Conservation (phyloP, 2,113 vertebrate genomes). For the Probosciger aterrimus region DNA sequence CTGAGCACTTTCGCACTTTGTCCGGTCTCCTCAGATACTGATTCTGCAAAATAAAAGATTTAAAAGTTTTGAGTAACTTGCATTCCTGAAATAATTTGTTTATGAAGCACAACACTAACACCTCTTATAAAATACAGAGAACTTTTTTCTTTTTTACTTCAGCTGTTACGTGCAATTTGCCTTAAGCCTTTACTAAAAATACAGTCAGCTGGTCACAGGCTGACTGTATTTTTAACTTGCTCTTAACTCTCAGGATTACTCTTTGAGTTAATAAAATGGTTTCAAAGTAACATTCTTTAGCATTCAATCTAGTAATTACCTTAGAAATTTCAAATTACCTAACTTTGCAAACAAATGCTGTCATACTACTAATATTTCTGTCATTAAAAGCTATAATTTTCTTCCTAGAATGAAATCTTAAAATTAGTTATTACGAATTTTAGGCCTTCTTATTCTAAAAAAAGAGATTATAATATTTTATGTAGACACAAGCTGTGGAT, state of each 20-base stretch:
- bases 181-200: background rate
- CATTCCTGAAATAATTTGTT: background rate
- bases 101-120: background rate
- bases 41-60: slow-evolving; percentile 18
- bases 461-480: background rate
- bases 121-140: background rate
- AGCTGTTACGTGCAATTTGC: background rate
- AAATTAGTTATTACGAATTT: background rate
- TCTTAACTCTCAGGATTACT: background rate
- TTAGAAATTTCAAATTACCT: background rate
- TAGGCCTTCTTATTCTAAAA: background rate
- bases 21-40: slow-evolving; percentile 54
- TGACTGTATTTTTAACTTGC: background rate
- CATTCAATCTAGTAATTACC: background rate
- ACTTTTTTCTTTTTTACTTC: background rate
- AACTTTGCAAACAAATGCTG: background rate
- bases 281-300: background rate
- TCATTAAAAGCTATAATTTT: background rate
- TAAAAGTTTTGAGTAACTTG: background rate
- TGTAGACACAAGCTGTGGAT: background rate
- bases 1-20: slow-evolving; percentile 62
- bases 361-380: background rate
- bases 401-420: background rate
- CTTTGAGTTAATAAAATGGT: background rate
- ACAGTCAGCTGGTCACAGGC: background rate